Percentiles rank a stretch among this genome's conserved stretches.
These are phyloP conservation scores for Trochalopteron elliotii DNA, from an alignment of 2,113 vertebrate species.

Conservation along the genomic window DNA sequence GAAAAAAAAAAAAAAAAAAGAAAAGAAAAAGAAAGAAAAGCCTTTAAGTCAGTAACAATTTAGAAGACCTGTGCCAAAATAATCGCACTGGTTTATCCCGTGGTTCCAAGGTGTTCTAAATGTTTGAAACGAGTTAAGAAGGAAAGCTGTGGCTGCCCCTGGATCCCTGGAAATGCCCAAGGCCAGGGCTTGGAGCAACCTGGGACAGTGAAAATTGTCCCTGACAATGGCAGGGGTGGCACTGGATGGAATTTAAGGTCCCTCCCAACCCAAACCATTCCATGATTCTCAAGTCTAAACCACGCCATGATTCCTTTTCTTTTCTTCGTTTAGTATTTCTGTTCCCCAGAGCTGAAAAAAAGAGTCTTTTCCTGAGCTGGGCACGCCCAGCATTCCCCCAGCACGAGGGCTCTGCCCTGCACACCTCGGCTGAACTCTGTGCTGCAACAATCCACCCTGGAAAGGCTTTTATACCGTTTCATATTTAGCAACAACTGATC, in stretches of 20 bases:
- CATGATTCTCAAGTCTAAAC: not conserved
- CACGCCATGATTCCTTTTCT: rapidly evolving
- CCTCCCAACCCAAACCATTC: not conserved
- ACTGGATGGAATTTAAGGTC: no score
- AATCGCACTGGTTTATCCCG: not conserved
- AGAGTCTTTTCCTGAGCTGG: not conserved
- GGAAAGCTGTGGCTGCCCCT: not conserved
- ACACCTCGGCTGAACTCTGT: rapidly evolving
- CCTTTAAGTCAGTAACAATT: not conserved
- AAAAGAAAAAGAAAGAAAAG: not conserved
- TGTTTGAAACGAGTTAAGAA: not conserved
- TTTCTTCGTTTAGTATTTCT: not conserved
- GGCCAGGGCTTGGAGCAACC: not conserved
- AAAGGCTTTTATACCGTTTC: rapidly evolving
- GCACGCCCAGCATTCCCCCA: not conserved
- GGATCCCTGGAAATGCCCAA: rapidly evolving
- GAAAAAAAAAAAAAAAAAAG: no score
- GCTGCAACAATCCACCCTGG: rapidly evolving
- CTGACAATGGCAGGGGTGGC: not conserved
- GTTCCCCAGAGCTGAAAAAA: no score
- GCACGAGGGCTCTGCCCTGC: no score
- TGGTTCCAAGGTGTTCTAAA: not conserved
- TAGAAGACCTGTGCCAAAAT: not conserved
- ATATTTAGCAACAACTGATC: not conserved
- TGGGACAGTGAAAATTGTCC: not conserved